Evolutionary conservation across 2,888 invertebrate genomes (phyloP).

Genomic region (Synanthedon andrenaeformis): DNA sequence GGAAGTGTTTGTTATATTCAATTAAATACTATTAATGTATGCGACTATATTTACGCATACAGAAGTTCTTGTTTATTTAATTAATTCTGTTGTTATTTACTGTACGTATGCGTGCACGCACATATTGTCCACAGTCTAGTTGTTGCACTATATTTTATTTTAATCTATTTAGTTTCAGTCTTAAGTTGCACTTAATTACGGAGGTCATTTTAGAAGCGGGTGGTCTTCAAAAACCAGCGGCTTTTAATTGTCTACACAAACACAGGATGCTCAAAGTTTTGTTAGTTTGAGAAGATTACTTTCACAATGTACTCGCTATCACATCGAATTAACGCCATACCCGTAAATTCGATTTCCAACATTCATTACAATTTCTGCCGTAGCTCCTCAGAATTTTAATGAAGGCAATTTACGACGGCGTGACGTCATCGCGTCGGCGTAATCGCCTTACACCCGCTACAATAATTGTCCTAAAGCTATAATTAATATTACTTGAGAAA

Average conservation of each 20-base stretch:
- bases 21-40: background rate
- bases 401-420: slow-evolving; percentile 40
- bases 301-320: background rate
- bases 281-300: background rate
- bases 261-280: no score
- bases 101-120: no score
- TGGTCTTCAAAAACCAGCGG: no score
- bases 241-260: no score
- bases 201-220: no score
- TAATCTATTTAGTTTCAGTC: no score
- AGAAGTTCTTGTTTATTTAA: no score
- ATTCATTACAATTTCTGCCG: slow-evolving; percentile 18
- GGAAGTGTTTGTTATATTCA: background rate
- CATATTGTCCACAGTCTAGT: no score
- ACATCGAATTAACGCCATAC: background rate
- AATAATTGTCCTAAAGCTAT: slow-evolving; percentile 21
- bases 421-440: slow-evolving; percentile 29
- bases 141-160: no score
- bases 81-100: no score
- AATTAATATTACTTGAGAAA: slow-evolving; percentile 19
- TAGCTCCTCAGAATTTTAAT: slow-evolving; percentile 38
- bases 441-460: slow-evolving; percentile 21
- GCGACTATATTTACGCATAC: no score
- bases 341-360: background rate
- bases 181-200: no score